Conservation (phyloP, 2,888 invertebrate species). For the Nymphalis urticae region DNA sequence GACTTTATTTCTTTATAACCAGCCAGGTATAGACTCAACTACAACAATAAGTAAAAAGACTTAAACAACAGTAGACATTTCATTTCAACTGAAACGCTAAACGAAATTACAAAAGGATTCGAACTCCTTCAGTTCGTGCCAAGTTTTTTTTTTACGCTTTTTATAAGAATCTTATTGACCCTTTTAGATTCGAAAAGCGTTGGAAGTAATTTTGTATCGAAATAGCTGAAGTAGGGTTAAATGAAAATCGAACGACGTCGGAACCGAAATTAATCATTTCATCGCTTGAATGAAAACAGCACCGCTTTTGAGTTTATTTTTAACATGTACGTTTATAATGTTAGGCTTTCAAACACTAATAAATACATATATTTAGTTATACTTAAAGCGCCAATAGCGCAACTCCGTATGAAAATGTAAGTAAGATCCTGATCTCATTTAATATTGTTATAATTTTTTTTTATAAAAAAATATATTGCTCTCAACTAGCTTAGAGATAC, state of each 20-base stretch:
- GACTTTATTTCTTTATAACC: too few species aligned
- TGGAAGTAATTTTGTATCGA: slow-evolving; percentile 52
- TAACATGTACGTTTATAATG: not conserved
- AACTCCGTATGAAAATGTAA: too few species aligned
- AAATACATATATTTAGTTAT: too few species aligned
- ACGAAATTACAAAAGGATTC: slow-evolving; percentile 28
- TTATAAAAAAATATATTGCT: too few species aligned
- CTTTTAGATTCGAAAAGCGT: slow-evolving; percentile 47
- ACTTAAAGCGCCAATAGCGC: too few species aligned
- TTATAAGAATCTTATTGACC: slow-evolving; percentile 52
- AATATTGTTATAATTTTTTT: too few species aligned
- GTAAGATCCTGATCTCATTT: too few species aligned
- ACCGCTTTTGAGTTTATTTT: not conserved
- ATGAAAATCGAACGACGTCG: slow-evolving; percentile 43
- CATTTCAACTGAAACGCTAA: slow-evolving; percentile 16
- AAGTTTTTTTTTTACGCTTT: slow-evolving; percentile 38
- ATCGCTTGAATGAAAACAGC: not conserved
- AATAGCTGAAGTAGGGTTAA: slow-evolving; percentile 43
- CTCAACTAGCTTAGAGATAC: too few species aligned
- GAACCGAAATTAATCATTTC: slow-evolving; percentile 40
- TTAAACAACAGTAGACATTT: slow-evolving; percentile 17
- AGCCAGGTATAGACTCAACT: too few species aligned
- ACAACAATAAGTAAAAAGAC: slow-evolving; percentile 11
- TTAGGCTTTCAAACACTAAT: too few species aligned
- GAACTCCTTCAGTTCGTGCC: slow-evolving; percentile 19